Evolutionary conservation across 2,113 vertebrate species (phyloP).

Genomic region (Chelonoidis abingdonii): DNA sequence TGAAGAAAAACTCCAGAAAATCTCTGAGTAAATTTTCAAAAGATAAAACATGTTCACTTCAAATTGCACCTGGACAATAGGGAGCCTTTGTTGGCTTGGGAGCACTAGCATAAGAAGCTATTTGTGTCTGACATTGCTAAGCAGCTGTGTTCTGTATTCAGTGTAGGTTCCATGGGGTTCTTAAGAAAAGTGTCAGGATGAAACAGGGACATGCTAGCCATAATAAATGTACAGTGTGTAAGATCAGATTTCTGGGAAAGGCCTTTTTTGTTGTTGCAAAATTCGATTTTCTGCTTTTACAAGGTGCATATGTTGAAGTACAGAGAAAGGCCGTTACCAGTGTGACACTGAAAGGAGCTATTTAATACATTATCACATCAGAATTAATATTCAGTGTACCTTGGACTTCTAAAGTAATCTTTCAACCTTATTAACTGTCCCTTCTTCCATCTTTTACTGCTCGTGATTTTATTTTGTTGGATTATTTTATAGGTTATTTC

Average conservation of each 20-base stretch:
- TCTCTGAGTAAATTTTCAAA: neutral
- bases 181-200: neutral
- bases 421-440: neutral
- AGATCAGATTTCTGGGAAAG: neutral
- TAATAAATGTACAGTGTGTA: neutral
- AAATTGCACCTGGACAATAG: neutral
- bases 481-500: neutral
- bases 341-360: neutral
- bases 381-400: neutral
- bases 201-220: neutral
- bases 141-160: neutral
- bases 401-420: neutral
- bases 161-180: neutral
- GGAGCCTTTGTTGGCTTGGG: neutral
- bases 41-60: neutral
- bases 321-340: neutral
- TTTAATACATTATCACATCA: neutral
- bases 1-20: neutral
- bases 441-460: neutral
- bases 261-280: neutral
- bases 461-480: neutral
- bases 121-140: neutral
- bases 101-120: neutral
- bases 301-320: neutral
- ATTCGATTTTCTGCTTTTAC: neutral